phyloP scores from a whole-genome alignment of 2,797 vertebrate species.

The Hafferia zeledoni region DNA sequence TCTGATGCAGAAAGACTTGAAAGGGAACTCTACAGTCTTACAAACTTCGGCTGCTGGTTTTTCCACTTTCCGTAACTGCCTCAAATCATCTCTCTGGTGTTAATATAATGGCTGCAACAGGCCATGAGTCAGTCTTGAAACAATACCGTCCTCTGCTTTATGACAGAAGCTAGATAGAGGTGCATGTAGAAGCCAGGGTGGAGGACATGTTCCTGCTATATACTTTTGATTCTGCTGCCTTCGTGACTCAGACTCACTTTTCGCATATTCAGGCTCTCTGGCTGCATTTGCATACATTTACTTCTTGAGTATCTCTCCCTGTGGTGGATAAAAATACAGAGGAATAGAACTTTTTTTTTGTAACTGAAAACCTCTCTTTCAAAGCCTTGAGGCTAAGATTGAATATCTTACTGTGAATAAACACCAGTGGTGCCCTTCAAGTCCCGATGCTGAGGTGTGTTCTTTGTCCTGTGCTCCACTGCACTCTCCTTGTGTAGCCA shows the following conservation, averaged over 20 bases:
- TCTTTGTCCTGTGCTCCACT: not conserved
- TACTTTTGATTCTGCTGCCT: slow-evolving; percentile 18
- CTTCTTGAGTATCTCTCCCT: slow-evolving; percentile 9
- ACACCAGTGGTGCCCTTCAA: not conserved
- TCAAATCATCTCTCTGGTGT: not conserved
- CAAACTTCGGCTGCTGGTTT: not conserved
- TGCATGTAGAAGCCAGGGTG: not conserved
- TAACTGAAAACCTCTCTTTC: not conserved
- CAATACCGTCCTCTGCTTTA: not conserved
- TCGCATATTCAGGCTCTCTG: not conserved
- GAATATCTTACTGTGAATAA: not conserved
- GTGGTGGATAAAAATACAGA: slow-evolving; percentile 1
- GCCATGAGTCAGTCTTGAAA: slow-evolving; percentile 10
- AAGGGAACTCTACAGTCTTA: not conserved
- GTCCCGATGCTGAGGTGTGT: fast-evolving
- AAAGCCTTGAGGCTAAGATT: not conserved
- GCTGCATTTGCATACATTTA: slow-evolving; percentile 48
- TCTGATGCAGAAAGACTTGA: not conserved
- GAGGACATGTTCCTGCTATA: slow-evolving; percentile 4
- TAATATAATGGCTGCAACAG: not conserved
- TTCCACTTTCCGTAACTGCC: not conserved
- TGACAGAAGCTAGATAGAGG: not conserved
- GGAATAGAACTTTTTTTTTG: not conserved
- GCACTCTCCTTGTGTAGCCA: not conserved
- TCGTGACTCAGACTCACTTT: slow-evolving; percentile 45